These are phyloP conservation scores for Dendrocincla fuliginosa DNA, from an alignment of 2,797 vertebrate species.

Conservation along the genomic window DNA sequence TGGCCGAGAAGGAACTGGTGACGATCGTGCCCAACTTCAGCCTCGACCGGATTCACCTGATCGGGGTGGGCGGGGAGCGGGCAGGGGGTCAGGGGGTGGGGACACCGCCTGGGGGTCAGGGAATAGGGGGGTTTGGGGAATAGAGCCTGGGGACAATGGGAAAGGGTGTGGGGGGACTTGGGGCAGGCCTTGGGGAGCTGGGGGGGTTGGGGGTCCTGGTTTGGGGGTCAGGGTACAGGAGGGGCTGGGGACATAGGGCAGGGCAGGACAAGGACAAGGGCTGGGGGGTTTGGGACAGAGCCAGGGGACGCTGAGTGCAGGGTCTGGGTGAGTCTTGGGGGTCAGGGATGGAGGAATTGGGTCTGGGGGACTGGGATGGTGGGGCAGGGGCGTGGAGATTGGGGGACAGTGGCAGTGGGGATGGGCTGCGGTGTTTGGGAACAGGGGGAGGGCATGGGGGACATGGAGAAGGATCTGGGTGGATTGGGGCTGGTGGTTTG, in stretches of 20 bases:
- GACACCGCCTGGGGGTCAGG: neutral
- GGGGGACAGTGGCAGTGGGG: too few species aligned
- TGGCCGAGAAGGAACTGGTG: slow-evolving; percentile 91
- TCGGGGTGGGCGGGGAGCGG: slow-evolving; percentile 82
- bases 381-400: neutral
- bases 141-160: too few species aligned
- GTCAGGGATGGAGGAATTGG: accelerated
- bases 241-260: neutral
- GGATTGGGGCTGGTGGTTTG: neutral
- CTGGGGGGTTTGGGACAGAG: neutral
- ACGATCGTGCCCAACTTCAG: slow-evolving; percentile 96
- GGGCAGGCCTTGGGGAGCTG: neutral
- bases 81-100: neutral
- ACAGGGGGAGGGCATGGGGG: too few species aligned
- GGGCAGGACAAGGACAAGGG: neutral
- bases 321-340: accelerated
- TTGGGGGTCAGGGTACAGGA: neutral
- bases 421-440: too few species aligned
- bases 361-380: neutral
- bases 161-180: neutral
- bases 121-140: neutral
- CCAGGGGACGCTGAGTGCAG: neutral
- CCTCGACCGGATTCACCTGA: slow-evolving; percentile 91
- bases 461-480: accelerated
- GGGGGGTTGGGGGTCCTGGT: neutral